A percentile compares a stretch with the other conserved stretches of the same genome.
phyloP scores from a whole-genome alignment of 2,113 vertebrate genomes.

The Etheostoma cragini region DNA sequence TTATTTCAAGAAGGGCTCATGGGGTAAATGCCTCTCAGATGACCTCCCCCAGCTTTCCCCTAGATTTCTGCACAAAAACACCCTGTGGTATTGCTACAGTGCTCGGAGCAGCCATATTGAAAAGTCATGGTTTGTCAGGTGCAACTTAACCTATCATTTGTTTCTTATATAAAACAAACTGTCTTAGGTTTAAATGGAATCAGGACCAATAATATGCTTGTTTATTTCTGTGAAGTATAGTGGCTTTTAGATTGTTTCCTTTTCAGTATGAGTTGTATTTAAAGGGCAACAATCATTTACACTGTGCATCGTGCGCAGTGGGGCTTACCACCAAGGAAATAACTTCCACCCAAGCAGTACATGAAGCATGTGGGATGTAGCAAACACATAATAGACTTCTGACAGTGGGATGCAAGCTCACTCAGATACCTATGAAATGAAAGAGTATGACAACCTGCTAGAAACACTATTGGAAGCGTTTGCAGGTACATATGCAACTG shows the following conservation, averaged over 20 bases:
- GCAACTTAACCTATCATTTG: constrained; percentile 42
- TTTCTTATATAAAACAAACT: constrained; percentile 13
- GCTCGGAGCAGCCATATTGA: constrained; percentile 26
- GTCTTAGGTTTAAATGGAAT: constrained; percentile 36
- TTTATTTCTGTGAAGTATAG: constrained; percentile 1
- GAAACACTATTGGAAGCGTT: constrained; percentile 6
- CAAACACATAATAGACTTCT: constrained; percentile 28
- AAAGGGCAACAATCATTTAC: neutral
- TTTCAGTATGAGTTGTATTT: constrained; percentile 9
- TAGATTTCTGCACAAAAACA: constrained; percentile 45
- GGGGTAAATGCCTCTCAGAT: constrained; percentile 43
- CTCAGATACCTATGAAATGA: constrained; percentile 26
- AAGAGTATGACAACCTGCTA: constrained; percentile 9
- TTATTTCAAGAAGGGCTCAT: constrained; percentile 53
- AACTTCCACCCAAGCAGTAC: constrained; percentile 20
- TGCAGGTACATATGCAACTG: neutral
- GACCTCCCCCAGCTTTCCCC: constrained; percentile 50
- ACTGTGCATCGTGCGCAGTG: constrained; percentile 1
- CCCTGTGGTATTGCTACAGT: constrained; percentile 1
- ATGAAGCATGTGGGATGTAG: constrained; percentile 11
- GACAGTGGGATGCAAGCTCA: constrained; percentile 17
- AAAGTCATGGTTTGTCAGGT: constrained; percentile 54
- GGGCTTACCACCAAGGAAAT: neutral
- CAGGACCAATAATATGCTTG: neutral
- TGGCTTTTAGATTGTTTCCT: constrained; percentile 10